phyloP scores from a whole-genome alignment of 2,113 vertebrate genomes.

The Dasyurus viverrinus region DNA sequence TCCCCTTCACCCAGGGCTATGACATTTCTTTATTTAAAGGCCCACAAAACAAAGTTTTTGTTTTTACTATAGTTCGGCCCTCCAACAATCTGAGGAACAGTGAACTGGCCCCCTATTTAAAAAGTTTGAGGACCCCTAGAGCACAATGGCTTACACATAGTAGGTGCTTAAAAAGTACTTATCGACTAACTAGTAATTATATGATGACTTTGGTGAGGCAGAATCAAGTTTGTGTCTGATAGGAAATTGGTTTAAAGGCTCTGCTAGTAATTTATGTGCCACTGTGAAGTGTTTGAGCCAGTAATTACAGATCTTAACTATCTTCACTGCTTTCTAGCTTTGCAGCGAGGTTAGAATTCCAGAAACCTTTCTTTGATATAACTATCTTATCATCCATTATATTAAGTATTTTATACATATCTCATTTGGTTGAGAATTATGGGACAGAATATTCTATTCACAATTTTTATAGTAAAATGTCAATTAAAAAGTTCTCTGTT shows the following conservation, averaged over 20 bases:
- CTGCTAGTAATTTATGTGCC: neutral
- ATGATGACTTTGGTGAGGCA: neutral
- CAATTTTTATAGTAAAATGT: too few species aligned
- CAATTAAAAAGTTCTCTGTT: too few species aligned
- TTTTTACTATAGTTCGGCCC: too few species aligned
- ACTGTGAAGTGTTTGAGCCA: neutral
- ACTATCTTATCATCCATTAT: neutral
- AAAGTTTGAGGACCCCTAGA: too few species aligned
- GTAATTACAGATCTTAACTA: neutral
- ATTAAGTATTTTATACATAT: neutral
- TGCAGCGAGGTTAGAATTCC: neutral
- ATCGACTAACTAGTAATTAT: neutral
- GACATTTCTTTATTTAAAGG: too few species aligned
- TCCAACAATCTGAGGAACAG: too few species aligned
- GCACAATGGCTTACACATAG: neutral
- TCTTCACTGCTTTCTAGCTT: neutral
- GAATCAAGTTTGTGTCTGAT: neutral
- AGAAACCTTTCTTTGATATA: neutral
- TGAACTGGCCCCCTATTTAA: too few species aligned
- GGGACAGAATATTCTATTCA: too few species aligned
- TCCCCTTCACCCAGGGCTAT: too few species aligned
- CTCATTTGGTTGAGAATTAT: too few species aligned
- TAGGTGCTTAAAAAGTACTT: neutral
- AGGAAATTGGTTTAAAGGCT: neutral
- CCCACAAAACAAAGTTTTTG: too few species aligned